phyloP scores from a whole-genome alignment of 2,797 vertebrate genomes.

The Muscicapa comitata region DNA sequence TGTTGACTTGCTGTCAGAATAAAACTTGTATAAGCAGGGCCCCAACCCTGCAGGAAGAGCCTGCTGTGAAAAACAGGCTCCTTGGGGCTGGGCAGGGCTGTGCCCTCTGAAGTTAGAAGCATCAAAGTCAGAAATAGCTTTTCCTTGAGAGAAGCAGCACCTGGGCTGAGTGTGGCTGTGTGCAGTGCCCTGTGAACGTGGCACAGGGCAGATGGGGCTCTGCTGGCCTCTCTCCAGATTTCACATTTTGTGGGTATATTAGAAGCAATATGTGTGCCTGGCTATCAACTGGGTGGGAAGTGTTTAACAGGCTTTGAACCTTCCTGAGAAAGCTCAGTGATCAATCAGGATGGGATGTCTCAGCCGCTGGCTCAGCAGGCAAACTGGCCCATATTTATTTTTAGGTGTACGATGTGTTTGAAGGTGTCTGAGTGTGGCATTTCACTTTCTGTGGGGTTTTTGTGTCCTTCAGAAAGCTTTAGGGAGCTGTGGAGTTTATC shows the following conservation, averaged over 20 bases:
- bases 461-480: not conserved
- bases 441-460: not conserved
- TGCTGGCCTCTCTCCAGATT: constrained; percentile 29
- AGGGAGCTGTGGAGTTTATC: not conserved
- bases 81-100: not conserved
- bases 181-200: not conserved
- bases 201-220: constrained; percentile 58
- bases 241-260: constrained; percentile 41
- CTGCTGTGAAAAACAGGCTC: not conserved
- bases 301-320: constrained; percentile 20
- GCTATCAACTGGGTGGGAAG: not conserved
- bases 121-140: not conserved
- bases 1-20: not conserved
- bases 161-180: not conserved
- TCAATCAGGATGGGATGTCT: not conserved
- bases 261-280: not conserved
- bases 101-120: not conserved
- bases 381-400: constrained; percentile 14
- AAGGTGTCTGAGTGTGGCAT: not conserved
- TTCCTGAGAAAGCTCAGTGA: not conserved
- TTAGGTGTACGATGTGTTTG: not conserved
- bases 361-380: not conserved
- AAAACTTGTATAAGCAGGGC: not conserved
- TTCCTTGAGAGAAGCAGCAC: not conserved
- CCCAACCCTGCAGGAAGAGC: not conserved